These are phyloP conservation scores for Artibeus lituratus DNA, from an alignment of 2,797 vertebrate species.

Conservation along the genomic window DNA sequence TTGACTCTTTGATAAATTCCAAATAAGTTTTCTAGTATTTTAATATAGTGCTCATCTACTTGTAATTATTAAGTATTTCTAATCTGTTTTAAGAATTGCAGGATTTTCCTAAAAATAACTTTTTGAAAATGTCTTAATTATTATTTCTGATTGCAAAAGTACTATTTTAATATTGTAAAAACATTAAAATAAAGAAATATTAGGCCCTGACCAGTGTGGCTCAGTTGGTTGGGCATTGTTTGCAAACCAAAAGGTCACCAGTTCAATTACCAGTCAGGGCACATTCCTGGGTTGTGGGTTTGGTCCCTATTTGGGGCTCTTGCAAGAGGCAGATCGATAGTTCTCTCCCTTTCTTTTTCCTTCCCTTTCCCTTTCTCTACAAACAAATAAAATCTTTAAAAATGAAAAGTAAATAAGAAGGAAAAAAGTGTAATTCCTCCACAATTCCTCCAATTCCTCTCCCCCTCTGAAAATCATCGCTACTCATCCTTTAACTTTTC, in stretches of 20 bases:
- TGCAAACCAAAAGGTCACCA: not conserved
- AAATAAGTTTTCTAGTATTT: slow-evolving; percentile 28
- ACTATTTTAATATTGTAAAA: not conserved
- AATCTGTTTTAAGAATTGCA: not conserved
- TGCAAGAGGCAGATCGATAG: not conserved
- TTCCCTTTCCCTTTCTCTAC: not conserved
- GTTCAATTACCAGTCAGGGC: not conserved
- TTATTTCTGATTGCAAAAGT: not conserved
- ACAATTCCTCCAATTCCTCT: not conserved
- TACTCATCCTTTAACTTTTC: not conserved
- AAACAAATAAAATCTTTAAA: not conserved
- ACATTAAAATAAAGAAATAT: not conserved
- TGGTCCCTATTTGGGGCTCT: not conserved
- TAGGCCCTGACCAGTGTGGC: not conserved
- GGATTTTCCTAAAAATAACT: not conserved
- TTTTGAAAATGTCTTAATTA: not conserved
- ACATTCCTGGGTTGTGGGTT: not conserved
- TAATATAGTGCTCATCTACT: not conserved
- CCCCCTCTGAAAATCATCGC: not conserved
- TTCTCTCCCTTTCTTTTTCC: not conserved
- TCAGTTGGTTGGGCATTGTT: not conserved
- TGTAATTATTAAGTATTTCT: not conserved
- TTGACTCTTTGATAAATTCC: not conserved
- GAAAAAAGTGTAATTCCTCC: not conserved
- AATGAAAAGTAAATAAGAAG: not conserved